Base-by-base conservation (phyloP, 2,888 invertebrate genomes). In the Pseudococcus viburni region DNA sequence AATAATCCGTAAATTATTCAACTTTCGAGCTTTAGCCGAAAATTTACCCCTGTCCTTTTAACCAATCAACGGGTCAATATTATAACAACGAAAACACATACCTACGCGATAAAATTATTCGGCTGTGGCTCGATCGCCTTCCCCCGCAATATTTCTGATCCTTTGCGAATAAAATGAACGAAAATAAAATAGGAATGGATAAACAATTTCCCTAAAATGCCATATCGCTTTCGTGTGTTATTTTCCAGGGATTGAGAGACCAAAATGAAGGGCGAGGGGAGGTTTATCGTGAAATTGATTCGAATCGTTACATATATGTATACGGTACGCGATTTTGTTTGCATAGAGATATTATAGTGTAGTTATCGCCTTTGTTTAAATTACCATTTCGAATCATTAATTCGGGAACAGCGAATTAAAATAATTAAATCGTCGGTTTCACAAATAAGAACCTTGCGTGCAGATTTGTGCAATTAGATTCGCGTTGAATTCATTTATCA, bases 1-100 rank as follows among this genome's bases (percentile, higher is more conserved):
- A 55, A 55, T 55, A 55, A 55, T 55, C 55, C 55, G 55, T 55
- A 55, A 55, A 55, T 55, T 55, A 55, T 55, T 55, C 55, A 55
- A 55, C 55, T 55, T 55, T 55, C 55, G 55, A 55, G 55, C 55
- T 55, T 55, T n/a, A n/a, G n/a, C 55, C 55, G 7, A 55, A 42
- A 55, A 55, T 55, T n/a, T n/a, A n/a, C n/a, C n/a, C 17, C 55
- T 55, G 1, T 6, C 55, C n/a, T 7, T 55, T 0, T 5, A 4
- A 17, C 55, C 55, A n/a, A 55, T 55, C 55, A 55, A 55, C 55
- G n/a, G 55, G 55, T 55, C 55, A 55, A 55, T 55, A 55, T n/a
- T n/a, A 8, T 55, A 55, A 55, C n/a, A 55, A n/a, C n/a, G n/a
- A 55, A 55, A 55, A n/a, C n/a, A 55, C 5, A 42, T 42, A 42